phyloP scores from a whole-genome alignment of 2,797 vertebrate genomes.

The Glossophaga mutica region DNA sequence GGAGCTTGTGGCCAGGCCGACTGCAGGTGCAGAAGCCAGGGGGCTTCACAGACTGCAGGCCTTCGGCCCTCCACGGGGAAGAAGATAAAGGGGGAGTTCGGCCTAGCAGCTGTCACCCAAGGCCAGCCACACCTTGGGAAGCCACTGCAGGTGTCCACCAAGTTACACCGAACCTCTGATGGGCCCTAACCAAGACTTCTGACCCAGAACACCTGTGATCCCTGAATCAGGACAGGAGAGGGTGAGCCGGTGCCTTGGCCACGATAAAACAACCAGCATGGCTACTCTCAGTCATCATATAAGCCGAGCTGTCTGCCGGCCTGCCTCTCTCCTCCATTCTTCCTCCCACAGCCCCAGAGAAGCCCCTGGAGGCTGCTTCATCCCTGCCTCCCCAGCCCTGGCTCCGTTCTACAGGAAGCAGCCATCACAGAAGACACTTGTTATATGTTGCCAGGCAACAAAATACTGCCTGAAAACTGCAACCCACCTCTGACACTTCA shows the following conservation, averaged over 20 bases:
- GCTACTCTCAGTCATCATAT: not conserved
- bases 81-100: not conserved
- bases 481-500: constrained; percentile 49
- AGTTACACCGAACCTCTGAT: not conserved
- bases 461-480: constrained; percentile 11
- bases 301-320: not conserved
- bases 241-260: not conserved
- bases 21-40: not conserved
- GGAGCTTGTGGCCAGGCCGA: not conserved
- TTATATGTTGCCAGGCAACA: constrained; percentile 58
- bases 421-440: not conserved
- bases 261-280: not conserved
- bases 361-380: not conserved
- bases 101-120: not conserved
- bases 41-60: not conserved
- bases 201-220: not conserved
- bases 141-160: not conserved
- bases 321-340: not conserved
- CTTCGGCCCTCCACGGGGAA: not conserved
- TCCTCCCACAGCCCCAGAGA: not conserved
- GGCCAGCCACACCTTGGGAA: fast-evolving
- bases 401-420: not conserved
- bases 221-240: too few species aligned
- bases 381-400: not conserved
- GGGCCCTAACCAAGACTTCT: not conserved